Evolutionary conservation across 2,113 vertebrate species (phyloP), one percentile per base, ranked within the genome.

Genomic region (Megaceryle maxima): DNA sequence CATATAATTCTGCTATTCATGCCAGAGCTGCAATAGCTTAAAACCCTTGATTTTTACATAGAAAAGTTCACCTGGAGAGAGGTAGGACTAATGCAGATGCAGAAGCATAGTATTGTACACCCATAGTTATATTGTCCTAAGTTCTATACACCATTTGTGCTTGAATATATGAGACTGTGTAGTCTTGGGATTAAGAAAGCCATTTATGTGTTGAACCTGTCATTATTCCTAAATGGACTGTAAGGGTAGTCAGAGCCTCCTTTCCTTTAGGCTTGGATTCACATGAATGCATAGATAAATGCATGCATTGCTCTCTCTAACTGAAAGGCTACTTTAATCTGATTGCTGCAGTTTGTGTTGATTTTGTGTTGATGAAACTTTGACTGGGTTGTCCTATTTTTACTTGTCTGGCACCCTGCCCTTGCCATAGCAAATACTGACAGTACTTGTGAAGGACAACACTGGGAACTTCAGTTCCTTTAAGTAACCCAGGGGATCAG

Each of bases 321-420:
- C 72, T 90, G n/a, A 84, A 83, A 22, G 31, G 39, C 50, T 80
- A 12, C 80, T 92, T 92, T 67, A 74, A 63, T 77, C 75, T 63
- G 82, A 83, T 94, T 90, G 83, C 88, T 87, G 79, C 64, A 76
- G 28, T 80, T 87, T 9, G 0, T 87, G 93, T 82, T 57, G 63
- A 82, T 95, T 92, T 95, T 96, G 57, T 0, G 2, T 83, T 93
- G 90, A 88, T 93, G 94, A 88, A 88, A 51, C 72, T 94, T 84
- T 93, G 70, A n/a, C 63, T 73, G 63, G 4, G 67, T 74, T 88
- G 79, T 93, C 88, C 87, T 95, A 67, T 90, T 92, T 96, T 90
- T 59, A 59, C 68, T 90, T 83, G 72, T 51, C 83, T 96, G 94
- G 82, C 92, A 93, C 60, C 64, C 84, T 94, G 67, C 96, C 96